Base-by-base conservation (phyloP, 2,113 vertebrate genomes). In the Pelmatolapia mariae region DNA sequence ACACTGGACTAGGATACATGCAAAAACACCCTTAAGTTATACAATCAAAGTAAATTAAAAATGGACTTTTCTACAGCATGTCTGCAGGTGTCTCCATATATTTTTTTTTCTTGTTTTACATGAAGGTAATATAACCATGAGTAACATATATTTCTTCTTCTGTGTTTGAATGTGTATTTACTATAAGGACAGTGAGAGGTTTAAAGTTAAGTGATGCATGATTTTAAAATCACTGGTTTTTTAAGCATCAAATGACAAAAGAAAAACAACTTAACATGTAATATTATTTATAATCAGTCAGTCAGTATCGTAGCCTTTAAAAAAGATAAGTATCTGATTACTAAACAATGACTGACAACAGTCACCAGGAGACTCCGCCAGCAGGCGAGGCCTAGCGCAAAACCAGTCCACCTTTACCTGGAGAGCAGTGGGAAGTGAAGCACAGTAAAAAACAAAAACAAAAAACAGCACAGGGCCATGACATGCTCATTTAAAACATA, bases 161-260 rank as follows among this genome's bases (percentile, higher is more conserved):
- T 61, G 5, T 61, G 16, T 61, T 61, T 61, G 59, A 61, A 33
- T 61, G 16, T 22, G 36, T 22, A 40, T 38, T 68, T 22, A 68
- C 63, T 12, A 0, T 66, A 57, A 57, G 0, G 61, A 68, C 18
- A 40, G 19, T 68, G 63, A 40, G 7, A 22, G 36, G 11, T 40
- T 68, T 68, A 15, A 22, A 40, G 33, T 0, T 0, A 38, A 22
- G 61, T 36, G 33, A 38, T 36, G 33, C 33, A 38, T 68, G 61
- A 22, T 68, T 68, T 68, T 36, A 66, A 66, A 66, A 66, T 1
- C 26, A 61, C 0, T 18, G 9, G 0, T 66, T 38, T 63, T 19
- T 66, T 13, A 38, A 38, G 61, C 61, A 66, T 36, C 33, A 2
- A 38, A 66, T 13, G 61, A 66, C 33, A 66, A 66, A 38, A 66